Evolutionary conservation across 2,888 invertebrate species (phyloP), one percentile per base, ranked within the genome.

Genomic region (Drosophila monieri): DNA sequence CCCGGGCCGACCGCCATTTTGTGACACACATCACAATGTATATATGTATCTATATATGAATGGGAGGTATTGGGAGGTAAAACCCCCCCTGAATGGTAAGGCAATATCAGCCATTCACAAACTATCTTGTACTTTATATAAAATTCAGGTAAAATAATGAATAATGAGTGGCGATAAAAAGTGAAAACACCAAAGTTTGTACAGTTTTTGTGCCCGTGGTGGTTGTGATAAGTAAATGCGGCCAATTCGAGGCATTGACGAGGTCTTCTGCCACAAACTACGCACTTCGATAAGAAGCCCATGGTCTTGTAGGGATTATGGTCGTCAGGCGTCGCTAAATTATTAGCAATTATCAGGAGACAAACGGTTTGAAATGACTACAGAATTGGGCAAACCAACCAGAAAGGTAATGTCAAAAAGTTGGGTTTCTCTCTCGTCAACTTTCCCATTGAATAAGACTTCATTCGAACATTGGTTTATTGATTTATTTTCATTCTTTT

Each of bases 321-420:
- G 73, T 76, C 77, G 83, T 78, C 78, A 88, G 86, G 58, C 85
- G 88, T 83, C 72, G 80, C 77, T 88, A 85, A 87, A 87, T 87
- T 89, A 89, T 88, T 79, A 85, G 80, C 84, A 87, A 87, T 89
- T 88, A 88, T 87, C 88, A 75, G 59, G 46, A 74, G 75, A 71
- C 72, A 77, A 80, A 84, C 86, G 83, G 78, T 78, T 75, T 59
- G 74, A 74, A 83, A 88, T 62, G 74, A 77, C 80, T 77, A 77
- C 61, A 73, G 78, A 84, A 86, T 88, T 85, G 80, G 78, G 73
- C 74, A 85, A 85, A 18, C 18, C 18, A 18, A 18, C 18, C 18
- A 18, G 18, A 18, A 18, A 18, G 18, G 18, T 23, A 23, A 23
- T 4, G 3, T 23, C 21, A 23, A 23, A 23, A 23, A 54, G 60